Evolutionary conservation across 2,113 vertebrate species (phyloP), one percentile per base, ranked within the genome.

Genomic region (Alectura lathami): DNA sequence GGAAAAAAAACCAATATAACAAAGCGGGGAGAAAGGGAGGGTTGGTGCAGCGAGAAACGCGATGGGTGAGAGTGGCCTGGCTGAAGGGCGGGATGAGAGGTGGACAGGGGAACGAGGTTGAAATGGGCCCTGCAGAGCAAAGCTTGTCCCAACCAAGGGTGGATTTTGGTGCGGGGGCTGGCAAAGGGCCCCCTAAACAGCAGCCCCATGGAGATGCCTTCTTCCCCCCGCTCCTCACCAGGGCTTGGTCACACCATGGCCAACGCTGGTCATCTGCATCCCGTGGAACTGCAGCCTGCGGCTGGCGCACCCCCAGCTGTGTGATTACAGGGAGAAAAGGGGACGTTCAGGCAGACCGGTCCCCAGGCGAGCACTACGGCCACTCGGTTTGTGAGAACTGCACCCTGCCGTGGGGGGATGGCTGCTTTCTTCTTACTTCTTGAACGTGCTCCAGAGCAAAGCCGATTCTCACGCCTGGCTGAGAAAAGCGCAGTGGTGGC

Each of bases 211-310:
- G n/a, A 81, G 26, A 7, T 27, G 20, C 3, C 17, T 24, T 74
- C 73, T 59, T 63, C 47, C 56, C 81, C 40, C 57, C 29, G 15
- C 20, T 70, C 63, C 47, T 64, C 59, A 5, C 43, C 3, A 13
- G 5, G 47, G n/a, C 56, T 7, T 36, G 3, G 53, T 59, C 48
- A 29, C 67, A 16, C 45, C 50, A 27, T 0, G 29, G 38, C 45
- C 29, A 17, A 18, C 0, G 1, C 0, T 1, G 3, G 7, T 8
- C 2, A 4, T 50, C 32, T 68, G 60, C 3, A 3, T 16, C 1
- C 34, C 27, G 27, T 32, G 36, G 67, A 36, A 68, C 43, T 1
- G 8, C 32, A 68, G 24, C 29, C n/a, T 12, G 18, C 26, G 48
- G 56, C 29, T 76, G 82, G 45, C 54, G 26, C 2, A 0, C 78